These are phyloP conservation scores for Opisthograptis luteolata DNA, from an alignment of 2,888 invertebrate genomes.

Conservation along the genomic window DNA sequence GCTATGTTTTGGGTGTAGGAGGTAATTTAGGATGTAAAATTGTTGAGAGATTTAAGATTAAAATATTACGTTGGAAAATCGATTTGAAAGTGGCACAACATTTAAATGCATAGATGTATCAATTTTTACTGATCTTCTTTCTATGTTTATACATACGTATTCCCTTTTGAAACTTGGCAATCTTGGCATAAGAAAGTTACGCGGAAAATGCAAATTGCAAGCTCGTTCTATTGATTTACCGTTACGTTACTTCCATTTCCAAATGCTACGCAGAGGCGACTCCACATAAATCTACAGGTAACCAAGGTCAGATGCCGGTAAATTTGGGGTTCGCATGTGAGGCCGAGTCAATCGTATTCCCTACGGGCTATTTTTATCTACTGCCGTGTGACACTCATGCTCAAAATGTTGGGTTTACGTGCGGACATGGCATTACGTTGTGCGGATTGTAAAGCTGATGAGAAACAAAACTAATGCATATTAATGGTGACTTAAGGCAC, in stretches of 20 bases:
- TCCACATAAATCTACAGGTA: constrained; percentile 15
- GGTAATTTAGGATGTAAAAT: no score
- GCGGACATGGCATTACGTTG: constrained; percentile 2
- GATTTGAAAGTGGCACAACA: no score
- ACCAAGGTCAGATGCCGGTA: constrained; percentile 18
- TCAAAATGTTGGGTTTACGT: constrained; percentile 16
- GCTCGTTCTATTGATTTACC: constrained; percentile 1
- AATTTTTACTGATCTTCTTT: background rate
- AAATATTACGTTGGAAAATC: no score
- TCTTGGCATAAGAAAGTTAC: no score
- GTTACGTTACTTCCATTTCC: constrained; percentile 1
- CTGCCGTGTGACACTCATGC: constrained; percentile 14
- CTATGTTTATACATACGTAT: background rate
- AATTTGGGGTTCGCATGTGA: constrained; percentile 28
- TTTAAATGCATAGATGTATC: no score
- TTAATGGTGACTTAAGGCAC: background rate
- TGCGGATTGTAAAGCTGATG: background rate
- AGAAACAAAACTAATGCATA: background rate
- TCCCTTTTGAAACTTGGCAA: background rate
- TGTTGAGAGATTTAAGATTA: no score
- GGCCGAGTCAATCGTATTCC: constrained; percentile 19
- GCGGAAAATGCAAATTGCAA: no score
- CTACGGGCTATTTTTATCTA: constrained; percentile 19
- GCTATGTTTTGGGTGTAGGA: no score
- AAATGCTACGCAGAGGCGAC: background rate